phyloP scores from a whole-genome alignment of 2,113 vertebrate species.

The Phrynosoma blainvillii region DNA sequence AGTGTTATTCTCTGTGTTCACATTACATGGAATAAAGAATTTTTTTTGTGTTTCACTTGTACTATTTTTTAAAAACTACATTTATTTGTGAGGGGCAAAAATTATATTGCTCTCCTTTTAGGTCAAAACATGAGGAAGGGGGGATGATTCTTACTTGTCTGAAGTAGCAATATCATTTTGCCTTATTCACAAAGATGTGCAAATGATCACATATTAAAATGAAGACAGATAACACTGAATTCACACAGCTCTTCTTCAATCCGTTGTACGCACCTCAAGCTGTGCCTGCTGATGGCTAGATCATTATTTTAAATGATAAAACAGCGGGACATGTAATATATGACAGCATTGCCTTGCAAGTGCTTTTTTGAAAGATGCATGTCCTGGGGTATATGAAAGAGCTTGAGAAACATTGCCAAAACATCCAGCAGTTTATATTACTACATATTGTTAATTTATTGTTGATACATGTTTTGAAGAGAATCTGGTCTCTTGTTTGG shows the following conservation, averaged over 20 bases:
- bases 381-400: constrained; percentile 32
- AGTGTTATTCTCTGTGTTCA: not conserved
- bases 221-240: constrained; percentile 40
- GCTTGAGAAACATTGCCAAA: constrained; percentile 11
- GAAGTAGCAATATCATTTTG: constrained; percentile 1
- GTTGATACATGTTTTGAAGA: too few species aligned
- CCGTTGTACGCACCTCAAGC: not conserved
- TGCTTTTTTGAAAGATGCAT: constrained; percentile 54
- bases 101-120: not conserved
- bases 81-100: not conserved
- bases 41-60: not conserved
- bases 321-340: constrained; percentile 43
- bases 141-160: not conserved
- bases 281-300: constrained; percentile 44
- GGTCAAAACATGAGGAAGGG: not conserved
- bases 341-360: constrained; percentile 43
- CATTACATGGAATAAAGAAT: not conserved
- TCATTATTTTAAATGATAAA: constrained; percentile 61
- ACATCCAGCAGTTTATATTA: not conserved
- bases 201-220: not conserved
- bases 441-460: not conserved
- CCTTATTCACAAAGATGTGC: constrained; percentile 1
- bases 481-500: too few species aligned
- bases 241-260: constrained; percentile 31
- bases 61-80: not conserved